These are phyloP conservation scores for Hydractinia symbiolongicarpus DNA, from an alignment of 30 jellyfish, hydroid and myxozoan genomes.

Conservation along the genomic window DNA sequence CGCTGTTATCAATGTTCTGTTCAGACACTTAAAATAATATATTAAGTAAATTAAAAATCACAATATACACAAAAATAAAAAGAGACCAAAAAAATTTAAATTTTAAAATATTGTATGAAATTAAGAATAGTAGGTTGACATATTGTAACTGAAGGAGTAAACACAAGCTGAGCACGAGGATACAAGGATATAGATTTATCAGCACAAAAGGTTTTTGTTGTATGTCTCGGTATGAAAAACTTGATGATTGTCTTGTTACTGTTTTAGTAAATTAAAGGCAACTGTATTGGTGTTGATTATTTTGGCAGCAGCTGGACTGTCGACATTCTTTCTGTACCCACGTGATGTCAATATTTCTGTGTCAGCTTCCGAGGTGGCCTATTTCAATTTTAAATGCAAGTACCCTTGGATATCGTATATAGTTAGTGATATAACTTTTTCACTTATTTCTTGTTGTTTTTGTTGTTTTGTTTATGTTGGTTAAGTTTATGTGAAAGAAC, in stretches of 20 bases:
- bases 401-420: constrained; percentile 17
- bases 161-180: no score
- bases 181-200: no score
- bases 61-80: no score
- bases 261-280: constrained; percentile 21
- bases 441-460: neutral
- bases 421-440: neutral
- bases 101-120: no score
- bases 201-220: no score
- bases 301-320: neutral
- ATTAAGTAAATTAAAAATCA: no score
- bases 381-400: neutral
- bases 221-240: neutral
- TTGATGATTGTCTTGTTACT: neutral
- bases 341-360: constrained; percentile 10
- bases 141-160: no score
- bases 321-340: constrained; percentile 26
- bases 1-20: no score
- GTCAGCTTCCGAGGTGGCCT: neutral
- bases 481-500: neutral
- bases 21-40: no score
- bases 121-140: no score
- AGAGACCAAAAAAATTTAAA: no score
- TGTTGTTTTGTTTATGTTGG: neutral
- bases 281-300: constrained; percentile 4